These are phyloP conservation scores for Taxidea taxus DNA, from an alignment of 2,113 vertebrate genomes.

Conservation along the genomic window DNA sequence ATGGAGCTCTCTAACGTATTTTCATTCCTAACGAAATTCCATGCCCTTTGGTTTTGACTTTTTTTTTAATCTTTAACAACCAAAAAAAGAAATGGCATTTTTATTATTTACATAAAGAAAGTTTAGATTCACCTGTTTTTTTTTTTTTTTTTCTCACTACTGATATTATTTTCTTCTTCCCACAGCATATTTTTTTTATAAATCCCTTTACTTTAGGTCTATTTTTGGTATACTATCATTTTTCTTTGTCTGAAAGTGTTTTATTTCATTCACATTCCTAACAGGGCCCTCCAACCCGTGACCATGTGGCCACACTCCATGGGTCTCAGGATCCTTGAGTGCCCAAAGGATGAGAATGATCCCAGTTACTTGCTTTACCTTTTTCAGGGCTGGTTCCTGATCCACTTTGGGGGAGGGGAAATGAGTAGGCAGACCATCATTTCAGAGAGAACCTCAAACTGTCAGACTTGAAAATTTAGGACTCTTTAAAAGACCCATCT, in stretches of 20 bases:
- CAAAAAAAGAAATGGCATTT: too few relatives aligned
- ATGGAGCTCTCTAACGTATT: neutral
- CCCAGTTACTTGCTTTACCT: neutral
- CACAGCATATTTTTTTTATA: neutral
- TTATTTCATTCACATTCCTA: neutral
- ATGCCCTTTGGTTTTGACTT: neutral
- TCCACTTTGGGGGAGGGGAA: neutral
- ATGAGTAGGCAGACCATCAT: neutral
- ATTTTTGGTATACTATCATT: neutral
- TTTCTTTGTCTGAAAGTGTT: neutral
- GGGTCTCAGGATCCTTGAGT: neutral
- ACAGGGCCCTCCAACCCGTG: neutral
- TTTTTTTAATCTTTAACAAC: neutral
- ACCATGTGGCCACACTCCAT: neutral
- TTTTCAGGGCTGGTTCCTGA: slow-evolving; percentile 55
- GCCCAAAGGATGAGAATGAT: neutral
- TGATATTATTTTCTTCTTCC: neutral
- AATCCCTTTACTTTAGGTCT: neutral
- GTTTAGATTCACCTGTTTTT: neutral
- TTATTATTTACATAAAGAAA: neutral
- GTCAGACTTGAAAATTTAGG: slow-evolving; percentile 40
- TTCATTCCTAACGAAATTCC: neutral
- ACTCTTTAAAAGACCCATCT: neutral
- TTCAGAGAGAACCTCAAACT: slow-evolving; percentile 26
- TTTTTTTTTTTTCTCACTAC: neutral